These are phyloP conservation scores for Lutjanus argentimaculatus DNA, from an alignment of 2,797 vertebrate genomes.

Conservation along the genomic window DNA sequence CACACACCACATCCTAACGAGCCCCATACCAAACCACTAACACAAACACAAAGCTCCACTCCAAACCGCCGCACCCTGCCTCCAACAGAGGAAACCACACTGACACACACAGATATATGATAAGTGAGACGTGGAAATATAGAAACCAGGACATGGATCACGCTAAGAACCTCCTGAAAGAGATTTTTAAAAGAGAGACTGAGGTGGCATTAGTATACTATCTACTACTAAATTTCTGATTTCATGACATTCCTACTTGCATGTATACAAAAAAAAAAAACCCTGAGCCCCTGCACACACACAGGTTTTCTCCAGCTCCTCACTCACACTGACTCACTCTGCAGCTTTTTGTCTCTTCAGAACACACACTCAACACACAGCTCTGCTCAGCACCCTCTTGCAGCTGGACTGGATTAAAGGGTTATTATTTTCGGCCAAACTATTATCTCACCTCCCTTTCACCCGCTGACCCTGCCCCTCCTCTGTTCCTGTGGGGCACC, in stretches of 20 bases:
- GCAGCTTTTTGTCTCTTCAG: conserved; percentile 25
- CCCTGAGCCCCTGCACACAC: conserved; percentile 4
- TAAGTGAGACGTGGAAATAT: conserved; percentile 34
- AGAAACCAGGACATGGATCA: conserved; percentile 9
- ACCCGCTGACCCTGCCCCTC: conserved; percentile 82
- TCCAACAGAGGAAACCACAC: conserved; percentile 61
- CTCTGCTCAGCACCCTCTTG: conserved; percentile 62
- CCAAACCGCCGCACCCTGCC: conserved; percentile 65
- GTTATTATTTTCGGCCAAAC: conserved; percentile 81
- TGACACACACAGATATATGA: neutral
- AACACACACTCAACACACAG: conserved; percentile 28
- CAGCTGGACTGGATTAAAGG: conserved; percentile 84
- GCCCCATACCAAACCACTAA: conserved; percentile 66
- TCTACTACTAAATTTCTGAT: too few relatives aligned
- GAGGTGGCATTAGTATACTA: neutral
- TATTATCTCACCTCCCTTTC: conserved; percentile 85
- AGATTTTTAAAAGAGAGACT: neutral
- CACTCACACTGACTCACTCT: conserved; percentile 39
- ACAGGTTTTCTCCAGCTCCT: conserved; percentile 43
- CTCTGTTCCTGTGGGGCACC: conserved; percentile 79
- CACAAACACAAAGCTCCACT: conserved; percentile 60
- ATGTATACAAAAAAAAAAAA: neutral
- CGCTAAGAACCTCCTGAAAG: neutral
- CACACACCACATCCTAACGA: conserved; percentile 71
- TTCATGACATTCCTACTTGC: too few relatives aligned